Evolutionary conservation across 2,113 vertebrate genomes (phyloP).

Genomic region (Microtus pennsylvanicus): DNA sequence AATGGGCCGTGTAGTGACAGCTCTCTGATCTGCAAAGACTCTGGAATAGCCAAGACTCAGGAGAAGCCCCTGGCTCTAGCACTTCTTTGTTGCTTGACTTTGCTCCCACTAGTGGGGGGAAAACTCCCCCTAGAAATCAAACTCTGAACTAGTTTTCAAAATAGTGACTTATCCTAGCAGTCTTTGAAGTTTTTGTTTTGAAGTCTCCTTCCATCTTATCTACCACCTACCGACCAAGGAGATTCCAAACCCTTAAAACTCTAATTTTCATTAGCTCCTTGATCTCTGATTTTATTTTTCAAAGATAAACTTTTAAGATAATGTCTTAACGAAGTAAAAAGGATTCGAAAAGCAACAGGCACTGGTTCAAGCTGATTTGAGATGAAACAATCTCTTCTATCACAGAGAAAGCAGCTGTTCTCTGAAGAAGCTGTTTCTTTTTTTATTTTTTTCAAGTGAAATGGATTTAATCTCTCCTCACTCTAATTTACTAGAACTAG

Average conservation of each 20-base stretch:
- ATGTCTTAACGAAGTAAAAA: conserved; percentile 73
- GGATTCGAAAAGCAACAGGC: conserved; percentile 56
- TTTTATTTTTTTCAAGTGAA: background rate
- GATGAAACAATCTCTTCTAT: conserved; percentile 69
- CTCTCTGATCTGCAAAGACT: background rate
- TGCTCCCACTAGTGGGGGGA: background rate
- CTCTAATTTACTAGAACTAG: conserved; percentile 42
- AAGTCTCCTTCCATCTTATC: conserved; percentile 54
- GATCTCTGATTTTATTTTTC: conserved; percentile 67
- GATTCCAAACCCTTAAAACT: conserved; percentile 63
- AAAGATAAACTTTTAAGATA: conserved; percentile 73
- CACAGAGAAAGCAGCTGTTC: conserved; percentile 58
- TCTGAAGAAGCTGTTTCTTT: background rate
- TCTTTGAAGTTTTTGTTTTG: conserved; percentile 63
- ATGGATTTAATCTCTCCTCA: conserved; percentile 61
- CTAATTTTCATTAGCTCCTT: conserved; percentile 66
- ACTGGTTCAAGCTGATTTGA: conserved; percentile 69
- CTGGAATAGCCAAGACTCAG: background rate
- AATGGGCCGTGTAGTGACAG: background rate
- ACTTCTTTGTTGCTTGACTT: background rate
- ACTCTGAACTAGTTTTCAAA: conserved; percentile 56
- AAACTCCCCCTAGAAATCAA: conserved; percentile 13
- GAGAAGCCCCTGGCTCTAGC: background rate
- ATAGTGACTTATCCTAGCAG: background rate
- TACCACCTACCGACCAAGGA: conserved; percentile 56